Evolutionary conservation across 2,888 invertebrate genomes (phyloP).

Genomic region (Eristalis tenax): DNA sequence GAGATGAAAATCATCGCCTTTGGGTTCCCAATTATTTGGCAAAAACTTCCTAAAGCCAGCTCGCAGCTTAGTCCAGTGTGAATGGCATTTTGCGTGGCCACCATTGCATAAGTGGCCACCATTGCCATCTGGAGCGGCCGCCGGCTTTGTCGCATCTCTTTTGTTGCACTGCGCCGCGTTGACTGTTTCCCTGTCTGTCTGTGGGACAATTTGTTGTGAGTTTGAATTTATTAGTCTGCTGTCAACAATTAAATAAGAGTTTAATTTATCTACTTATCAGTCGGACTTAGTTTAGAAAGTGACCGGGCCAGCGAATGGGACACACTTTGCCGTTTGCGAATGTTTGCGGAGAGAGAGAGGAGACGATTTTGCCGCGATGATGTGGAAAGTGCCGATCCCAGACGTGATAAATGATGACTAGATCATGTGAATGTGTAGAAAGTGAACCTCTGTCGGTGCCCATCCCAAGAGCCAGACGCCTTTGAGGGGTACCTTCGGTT

Average conservation of each 20-base stretch:
- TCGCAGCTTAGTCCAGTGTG: conserved; percentile 14
- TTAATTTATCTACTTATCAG: conserved; percentile 9
- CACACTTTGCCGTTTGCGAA: neutral
- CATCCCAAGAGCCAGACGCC: neutral
- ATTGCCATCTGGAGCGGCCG: neutral
- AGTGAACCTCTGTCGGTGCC: neutral
- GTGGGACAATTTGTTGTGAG: neutral
- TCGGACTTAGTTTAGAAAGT: conserved; percentile 30
- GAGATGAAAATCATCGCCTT: neutral
- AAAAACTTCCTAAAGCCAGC: conserved; percentile 1
- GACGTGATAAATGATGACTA: neutral
- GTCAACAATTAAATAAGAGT: conserved; percentile 1
- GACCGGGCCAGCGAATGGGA: neutral
- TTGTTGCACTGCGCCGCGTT: neutral
- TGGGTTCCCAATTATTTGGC: conserved; percentile 10
- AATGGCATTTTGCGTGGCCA: conserved; percentile 16
- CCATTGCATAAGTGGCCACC: conserved; percentile 15
- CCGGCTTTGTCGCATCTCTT: neutral
- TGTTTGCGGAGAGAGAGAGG: neutral
- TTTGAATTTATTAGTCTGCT: conserved; percentile 11
- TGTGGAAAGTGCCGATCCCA: neutral
- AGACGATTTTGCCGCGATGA: neutral
- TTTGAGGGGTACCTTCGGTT: neutral
- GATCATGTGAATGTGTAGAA: neutral
- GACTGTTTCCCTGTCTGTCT: neutral